Percentiles rank a stretch among this genome's conserved stretches.
Evolutionary conservation across 1,140 invertebrate species (phyloP).

Genomic region (Planococcus citri): DNA sequence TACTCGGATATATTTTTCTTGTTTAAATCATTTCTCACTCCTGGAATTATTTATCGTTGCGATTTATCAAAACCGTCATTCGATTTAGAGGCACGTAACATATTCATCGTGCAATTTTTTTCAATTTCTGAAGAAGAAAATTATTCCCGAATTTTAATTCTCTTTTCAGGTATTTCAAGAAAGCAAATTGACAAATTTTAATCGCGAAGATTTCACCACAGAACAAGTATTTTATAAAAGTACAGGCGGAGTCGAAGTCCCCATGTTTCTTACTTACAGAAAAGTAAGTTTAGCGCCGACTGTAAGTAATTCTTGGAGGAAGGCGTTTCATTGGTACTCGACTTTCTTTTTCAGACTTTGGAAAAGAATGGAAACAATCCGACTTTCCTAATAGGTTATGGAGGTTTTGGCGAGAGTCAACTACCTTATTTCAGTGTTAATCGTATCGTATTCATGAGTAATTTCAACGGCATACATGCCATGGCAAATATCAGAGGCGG

Average conservation of each 20-base stretch:
- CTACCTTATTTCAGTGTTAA: slow-evolving; percentile 73
- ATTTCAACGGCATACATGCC: slow-evolving; percentile 77
- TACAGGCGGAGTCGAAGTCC: slow-evolving; percentile 89
- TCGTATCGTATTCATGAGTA: slow-evolving; percentile 75
- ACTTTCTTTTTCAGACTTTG: slow-evolving; percentile 37
- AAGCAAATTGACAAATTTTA: slow-evolving; percentile 72
- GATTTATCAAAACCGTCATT: slow-evolving; percentile 56
- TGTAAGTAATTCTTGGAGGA: too few relatives aligned
- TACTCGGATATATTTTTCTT: slow-evolving; percentile 85
- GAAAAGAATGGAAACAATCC: slow-evolving; percentile 56
- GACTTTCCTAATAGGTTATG: slow-evolving; percentile 90
- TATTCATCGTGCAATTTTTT: too few relatives aligned
- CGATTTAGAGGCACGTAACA: slow-evolving; percentile 53
- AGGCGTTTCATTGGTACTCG: slow-evolving; percentile 15
- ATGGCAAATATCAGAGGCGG: slow-evolving; percentile 92
- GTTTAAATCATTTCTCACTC: slow-evolving; percentile 86
- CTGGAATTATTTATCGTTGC: slow-evolving; percentile 76
- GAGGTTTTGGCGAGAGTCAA: slow-evolving; percentile 89
- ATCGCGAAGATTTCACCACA: slow-evolving; percentile 57
- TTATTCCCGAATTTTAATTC: too few relatives aligned
- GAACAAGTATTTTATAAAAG: slow-evolving; percentile 71
- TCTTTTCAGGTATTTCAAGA: slow-evolving; percentile 57
- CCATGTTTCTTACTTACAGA: slow-evolving; percentile 90
- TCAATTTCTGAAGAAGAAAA: too few relatives aligned
- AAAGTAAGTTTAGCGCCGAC: slow-evolving; percentile 48